These are phyloP conservation scores for Brachymystax lenok DNA, from an alignment of 2,797 vertebrate species.

Conservation along the genomic window DNA sequence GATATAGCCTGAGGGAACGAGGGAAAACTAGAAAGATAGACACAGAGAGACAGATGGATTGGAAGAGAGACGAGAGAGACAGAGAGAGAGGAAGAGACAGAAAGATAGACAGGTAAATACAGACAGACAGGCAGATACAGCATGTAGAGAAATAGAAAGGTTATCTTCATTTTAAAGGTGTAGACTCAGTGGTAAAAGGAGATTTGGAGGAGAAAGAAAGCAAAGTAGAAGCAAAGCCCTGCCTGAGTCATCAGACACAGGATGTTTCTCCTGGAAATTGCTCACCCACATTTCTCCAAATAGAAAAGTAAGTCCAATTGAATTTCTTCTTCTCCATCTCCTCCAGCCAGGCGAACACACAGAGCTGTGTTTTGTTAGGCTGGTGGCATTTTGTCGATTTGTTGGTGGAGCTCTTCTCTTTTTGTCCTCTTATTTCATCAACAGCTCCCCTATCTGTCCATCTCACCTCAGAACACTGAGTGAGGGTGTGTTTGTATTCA, in stretches of 20 bases:
- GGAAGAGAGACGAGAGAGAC: too few relatives aligned
- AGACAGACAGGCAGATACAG: too few relatives aligned
- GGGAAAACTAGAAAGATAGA: background rate
- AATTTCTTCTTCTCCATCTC: slow-evolving; percentile 38
- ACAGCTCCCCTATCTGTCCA: slow-evolving; percentile 41
- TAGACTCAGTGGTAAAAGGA: slow-evolving; percentile 14
- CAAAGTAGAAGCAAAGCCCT: background rate
- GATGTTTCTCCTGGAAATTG: slow-evolving; percentile 31
- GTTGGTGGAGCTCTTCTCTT: slow-evolving; percentile 37
- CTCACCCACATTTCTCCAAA: slow-evolving; percentile 36
- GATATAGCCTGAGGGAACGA: background rate
- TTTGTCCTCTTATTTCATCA: slow-evolving; percentile 44
- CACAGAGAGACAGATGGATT: too few relatives aligned
- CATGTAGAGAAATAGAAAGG: too few relatives aligned
- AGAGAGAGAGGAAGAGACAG: too few relatives aligned
- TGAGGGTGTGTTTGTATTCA: background rate
- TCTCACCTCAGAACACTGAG: slow-evolving; percentile 40
- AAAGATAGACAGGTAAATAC: too few relatives aligned
- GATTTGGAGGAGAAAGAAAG: slow-evolving; percentile 41
- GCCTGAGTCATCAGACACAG: slow-evolving; percentile 14
- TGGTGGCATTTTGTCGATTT: slow-evolving; percentile 54
- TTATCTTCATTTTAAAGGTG: too few relatives aligned
- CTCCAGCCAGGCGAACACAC: slow-evolving; percentile 1
- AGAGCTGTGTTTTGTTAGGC: slow-evolving; percentile 30
- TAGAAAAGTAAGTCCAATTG: slow-evolving; percentile 30